A percentile compares a stretch with the other conserved stretches of the same genome.
These are phyloP conservation scores for Rhipidura dahli DNA, from an alignment of 2,113 vertebrate genomes.

Conservation along the genomic window DNA sequence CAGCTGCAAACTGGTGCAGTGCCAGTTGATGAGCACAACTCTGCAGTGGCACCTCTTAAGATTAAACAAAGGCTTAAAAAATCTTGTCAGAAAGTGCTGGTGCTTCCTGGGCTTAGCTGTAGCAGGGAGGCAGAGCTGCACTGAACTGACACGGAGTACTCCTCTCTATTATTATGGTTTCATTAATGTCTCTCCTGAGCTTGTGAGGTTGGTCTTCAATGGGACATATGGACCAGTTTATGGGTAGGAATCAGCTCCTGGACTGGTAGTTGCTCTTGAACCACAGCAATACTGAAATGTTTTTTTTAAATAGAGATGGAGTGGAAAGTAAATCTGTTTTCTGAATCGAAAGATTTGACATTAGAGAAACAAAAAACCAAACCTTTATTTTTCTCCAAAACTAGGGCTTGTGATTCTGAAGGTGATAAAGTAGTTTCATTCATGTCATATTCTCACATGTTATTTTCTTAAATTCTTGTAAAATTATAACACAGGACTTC, in stretches of 20 bases:
- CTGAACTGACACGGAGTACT: accelerated
- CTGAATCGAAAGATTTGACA: neutral
- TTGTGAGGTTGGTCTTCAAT: neutral
- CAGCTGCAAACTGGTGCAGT: neutral
- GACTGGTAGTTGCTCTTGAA: neutral
- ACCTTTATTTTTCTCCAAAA: neutral
- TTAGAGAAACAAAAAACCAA: neutral
- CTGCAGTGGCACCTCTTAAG: neutral
- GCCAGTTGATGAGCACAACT: neutral
- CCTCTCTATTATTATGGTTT: neutral
- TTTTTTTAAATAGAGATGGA: neutral
- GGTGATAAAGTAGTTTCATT: neutral
- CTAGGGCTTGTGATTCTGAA: neutral
- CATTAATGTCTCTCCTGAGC: neutral
- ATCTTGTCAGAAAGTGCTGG: accelerated
- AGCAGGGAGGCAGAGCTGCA: neutral
- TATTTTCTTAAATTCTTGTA: neutral
- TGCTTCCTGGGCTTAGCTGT: neutral
- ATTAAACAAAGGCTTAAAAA: neutral
- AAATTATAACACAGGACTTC: neutral
- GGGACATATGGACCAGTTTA: no score
- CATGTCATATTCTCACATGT: neutral
- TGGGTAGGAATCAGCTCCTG: neutral
- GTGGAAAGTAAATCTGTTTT: neutral
- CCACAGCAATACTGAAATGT: neutral